Base-by-base conservation (phyloP, 1,140 invertebrate genomes). In the Aradophagus sp. region DNA sequence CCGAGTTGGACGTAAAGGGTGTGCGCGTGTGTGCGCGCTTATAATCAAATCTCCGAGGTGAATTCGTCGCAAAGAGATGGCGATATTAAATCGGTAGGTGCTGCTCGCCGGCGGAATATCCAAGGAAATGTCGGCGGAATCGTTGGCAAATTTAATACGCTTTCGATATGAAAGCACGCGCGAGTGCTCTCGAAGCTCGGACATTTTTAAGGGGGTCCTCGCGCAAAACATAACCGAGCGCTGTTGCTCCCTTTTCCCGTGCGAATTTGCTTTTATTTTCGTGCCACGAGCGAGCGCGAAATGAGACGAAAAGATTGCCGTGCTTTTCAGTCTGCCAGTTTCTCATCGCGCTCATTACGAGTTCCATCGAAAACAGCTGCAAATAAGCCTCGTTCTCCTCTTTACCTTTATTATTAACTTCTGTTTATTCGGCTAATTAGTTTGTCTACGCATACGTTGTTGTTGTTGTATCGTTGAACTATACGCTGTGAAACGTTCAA, bases 221-320 rank as follows among this genome's bases (percentile, higher is more conserved):
- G 35, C n/a, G 34, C n/a, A n/a, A 52, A 58, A 58, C 39, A 45
- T 67, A 58, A 32, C 55, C 13, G 11, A 66, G 29, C 52, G 16
- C 45, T 52, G n/a, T 58, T 45, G 41, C 31, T 53, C 41, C 23
- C 27, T 11, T 8, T 8, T 14, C 29, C 42, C 50, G 20, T 27
- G 52, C 12, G 42, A 52, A 67, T 58, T 58, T 52, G 11, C 47
- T 23, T 53, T 59, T 45, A 59, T 59, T 53, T 50, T 39, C 34
- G n/a, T 31, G 34, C 55, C 26, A 45, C 45, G 36, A 50, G 29
- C 38, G 29, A n/a, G n/a, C n/a, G n/a, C n/a, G 15, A 56, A 66
- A 66, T 14, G 45, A 58, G 53, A 47, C 63, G 36, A 56, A 56
- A 53, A 53, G 59, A 59, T 68, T 59, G 13, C 53, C 45, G 32